phyloP scores from a whole-genome alignment of 35 echinoderm and acorn worm species.

The Ophioderma brevispina region DNA sequence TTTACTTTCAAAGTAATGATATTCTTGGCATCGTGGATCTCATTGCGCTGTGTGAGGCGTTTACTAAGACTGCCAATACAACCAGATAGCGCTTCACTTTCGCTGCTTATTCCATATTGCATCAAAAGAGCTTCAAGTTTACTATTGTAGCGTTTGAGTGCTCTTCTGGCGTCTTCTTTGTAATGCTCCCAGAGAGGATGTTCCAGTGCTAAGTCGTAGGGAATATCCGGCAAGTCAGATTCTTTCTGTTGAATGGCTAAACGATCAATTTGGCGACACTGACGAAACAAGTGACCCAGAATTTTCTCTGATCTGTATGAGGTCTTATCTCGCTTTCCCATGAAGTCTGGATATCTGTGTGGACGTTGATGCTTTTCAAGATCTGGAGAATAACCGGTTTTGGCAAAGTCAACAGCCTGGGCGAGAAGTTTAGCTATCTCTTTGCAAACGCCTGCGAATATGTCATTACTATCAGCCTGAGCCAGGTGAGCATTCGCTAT shows the following conservation, averaged over 20 bases:
- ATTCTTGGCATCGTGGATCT: not conserved
- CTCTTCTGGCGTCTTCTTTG: not conserved
- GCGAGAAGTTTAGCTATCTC: not conserved
- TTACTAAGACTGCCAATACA: not conserved
- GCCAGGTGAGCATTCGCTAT: conserved; percentile 33
- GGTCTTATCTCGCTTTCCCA: conserved; percentile 11
- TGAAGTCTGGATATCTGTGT: conserved; percentile 14
- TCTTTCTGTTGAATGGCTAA: not conserved
- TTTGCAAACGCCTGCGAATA: not conserved
- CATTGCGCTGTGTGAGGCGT: conserved; percentile 14
- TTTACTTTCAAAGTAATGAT: not conserved
- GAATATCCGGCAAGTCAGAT: not conserved
- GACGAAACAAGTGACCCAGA: not conserved
- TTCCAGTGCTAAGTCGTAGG: not conserved
- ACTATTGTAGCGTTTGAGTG: not conserved
- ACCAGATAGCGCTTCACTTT: not conserved
- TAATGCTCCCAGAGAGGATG: not conserved
- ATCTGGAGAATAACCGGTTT: not conserved
- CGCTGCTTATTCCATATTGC: conserved; percentile 5
- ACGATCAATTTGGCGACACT: not conserved
- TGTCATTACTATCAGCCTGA: not conserved
- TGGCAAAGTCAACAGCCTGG: conserved; percentile 13
- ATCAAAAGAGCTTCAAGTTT: not conserved
- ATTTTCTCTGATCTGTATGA: not conserved
- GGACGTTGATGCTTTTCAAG: not conserved